A percentile compares a stretch with the other conserved stretches of the same genome.
These are phyloP conservation scores for Alca torda DNA, from an alignment of 2,797 vertebrate genomes.

Conservation along the genomic window DNA sequence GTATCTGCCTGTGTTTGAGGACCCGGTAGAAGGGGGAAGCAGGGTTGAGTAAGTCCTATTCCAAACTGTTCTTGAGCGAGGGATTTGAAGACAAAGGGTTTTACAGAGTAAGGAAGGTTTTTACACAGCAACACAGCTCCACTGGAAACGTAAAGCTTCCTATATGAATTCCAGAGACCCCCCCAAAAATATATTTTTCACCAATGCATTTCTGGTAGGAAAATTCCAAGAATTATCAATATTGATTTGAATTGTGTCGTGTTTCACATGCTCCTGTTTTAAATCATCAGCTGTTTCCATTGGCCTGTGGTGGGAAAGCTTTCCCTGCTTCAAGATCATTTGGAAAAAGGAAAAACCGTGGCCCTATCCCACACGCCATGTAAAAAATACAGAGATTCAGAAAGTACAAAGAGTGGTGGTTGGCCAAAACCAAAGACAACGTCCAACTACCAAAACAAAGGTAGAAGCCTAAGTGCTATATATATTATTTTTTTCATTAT, in stretches of 20 bases:
- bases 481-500: background rate
- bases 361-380: background rate
- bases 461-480: background rate
- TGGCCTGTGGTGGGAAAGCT: background rate
- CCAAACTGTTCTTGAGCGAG: background rate
- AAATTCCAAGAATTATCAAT: background rate
- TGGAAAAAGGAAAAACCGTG: background rate
- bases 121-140: background rate
- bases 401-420: background rate
- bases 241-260: background rate
- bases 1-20: background rate
- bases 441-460: background rate
- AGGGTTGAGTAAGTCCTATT: background rate
- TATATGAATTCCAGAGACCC: background rate
- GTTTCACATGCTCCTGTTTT: background rate
- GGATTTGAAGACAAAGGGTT: background rate
- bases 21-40: background rate
- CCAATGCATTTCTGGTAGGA: background rate
- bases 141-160: background rate
- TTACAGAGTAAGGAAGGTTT: background rate
- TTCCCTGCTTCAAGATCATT: background rate
- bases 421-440: background rate
- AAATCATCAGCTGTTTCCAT: background rate
- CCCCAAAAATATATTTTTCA: background rate
- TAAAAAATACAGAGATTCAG: background rate